phyloP scores from a whole-genome alignment of 23 tunicate species.

The Aplidium turbinatum region DNA sequence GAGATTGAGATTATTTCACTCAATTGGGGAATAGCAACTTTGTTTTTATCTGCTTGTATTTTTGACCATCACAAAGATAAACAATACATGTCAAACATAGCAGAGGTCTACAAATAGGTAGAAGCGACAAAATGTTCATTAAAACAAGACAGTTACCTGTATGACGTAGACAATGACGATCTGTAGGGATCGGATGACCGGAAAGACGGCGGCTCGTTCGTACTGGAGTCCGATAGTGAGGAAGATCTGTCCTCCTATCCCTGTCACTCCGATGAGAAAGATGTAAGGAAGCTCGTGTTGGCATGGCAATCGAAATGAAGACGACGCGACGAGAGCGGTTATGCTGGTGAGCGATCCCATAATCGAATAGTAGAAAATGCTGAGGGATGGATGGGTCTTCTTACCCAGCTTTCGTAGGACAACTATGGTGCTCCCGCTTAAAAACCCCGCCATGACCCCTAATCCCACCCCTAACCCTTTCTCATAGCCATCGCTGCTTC shows the following conservation, averaged over 20 bases:
- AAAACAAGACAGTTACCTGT: constrained; percentile 63
- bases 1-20: too few species aligned
- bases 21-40: too few species aligned
- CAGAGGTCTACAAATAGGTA: too few species aligned
- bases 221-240: constrained; percentile 47
- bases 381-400: constrained; percentile 29
- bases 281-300: constrained; percentile 36
- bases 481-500: not conserved
- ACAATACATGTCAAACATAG: too few species aligned
- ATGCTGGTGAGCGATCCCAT: constrained; percentile 35
- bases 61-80: too few species aligned
- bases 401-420: constrained; percentile 18
- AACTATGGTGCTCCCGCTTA: constrained; percentile 3
- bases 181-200: constrained; percentile 57
- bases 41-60: too few species aligned
- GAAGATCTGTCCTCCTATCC: constrained; percentile 54
- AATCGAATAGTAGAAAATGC: constrained; percentile 58
- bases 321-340: constrained; percentile 13
- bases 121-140: too few species aligned
- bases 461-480: constrained; percentile 2
- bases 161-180: constrained; percentile 61
- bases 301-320: constrained; percentile 55
- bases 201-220: constrained; percentile 66
- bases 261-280: constrained; percentile 45
- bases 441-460: constrained; percentile 1